These are phyloP conservation scores for Tiaroga cobitis DNA, from an alignment of 2,797 vertebrate species.

Conservation along the genomic window DNA sequence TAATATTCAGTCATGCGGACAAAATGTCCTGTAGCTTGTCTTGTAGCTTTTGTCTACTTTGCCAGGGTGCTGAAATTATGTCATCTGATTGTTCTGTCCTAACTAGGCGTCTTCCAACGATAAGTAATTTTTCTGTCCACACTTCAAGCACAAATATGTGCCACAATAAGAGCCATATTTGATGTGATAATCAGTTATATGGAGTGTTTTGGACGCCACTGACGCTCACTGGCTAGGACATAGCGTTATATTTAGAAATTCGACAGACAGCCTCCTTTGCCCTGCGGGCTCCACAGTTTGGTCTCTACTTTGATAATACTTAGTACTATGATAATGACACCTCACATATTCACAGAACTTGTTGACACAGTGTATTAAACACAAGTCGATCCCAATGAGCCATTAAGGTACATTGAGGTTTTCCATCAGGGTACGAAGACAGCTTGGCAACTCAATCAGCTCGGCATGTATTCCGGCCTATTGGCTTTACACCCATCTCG, in stretches of 20 bases:
- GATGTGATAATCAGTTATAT: not conserved
- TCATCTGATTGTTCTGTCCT: not conserved
- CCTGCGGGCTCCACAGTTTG: conserved; percentile 9
- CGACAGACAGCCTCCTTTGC: not conserved
- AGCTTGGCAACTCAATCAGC: conserved; percentile 60
- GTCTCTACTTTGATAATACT: conserved; percentile 11
- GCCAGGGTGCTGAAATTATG: not conserved
- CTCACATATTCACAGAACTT: conserved; percentile 38
- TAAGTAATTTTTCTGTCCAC: not conserved
- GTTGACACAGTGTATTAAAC: conserved; percentile 43
- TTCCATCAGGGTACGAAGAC: conserved; percentile 51
- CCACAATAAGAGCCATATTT: not conserved
- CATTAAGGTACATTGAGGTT: conserved; percentile 26
- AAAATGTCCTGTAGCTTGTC: not conserved
- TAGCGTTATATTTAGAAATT: conserved; percentile 6
- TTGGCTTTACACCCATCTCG: conserved; percentile 49
- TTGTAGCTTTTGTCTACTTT: not conserved
- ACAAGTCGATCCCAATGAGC: conserved; percentile 9
- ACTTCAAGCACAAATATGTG: not conserved
- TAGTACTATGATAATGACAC: conserved; percentile 23
- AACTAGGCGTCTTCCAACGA: not conserved
- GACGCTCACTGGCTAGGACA: not conserved
- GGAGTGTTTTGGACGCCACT: not conserved
- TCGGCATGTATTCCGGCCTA: conserved; percentile 3
- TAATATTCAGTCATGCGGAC: not conserved